Evolutionary conservation across 2,113 vertebrate species (phyloP).

Genomic region (Enhydra lutris): DNA sequence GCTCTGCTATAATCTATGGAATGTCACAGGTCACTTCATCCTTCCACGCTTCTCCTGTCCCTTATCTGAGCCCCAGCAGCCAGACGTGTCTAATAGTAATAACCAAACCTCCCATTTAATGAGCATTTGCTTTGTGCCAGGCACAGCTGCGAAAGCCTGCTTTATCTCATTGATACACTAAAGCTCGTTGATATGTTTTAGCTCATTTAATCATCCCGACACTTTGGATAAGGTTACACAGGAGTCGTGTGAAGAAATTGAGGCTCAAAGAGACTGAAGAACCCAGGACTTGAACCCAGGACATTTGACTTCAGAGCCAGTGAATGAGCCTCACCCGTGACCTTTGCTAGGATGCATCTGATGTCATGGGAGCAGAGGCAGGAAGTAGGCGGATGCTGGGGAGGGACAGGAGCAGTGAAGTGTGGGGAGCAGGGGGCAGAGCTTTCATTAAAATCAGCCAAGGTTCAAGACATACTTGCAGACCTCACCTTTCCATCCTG

Average conservation of each 20-base stretch:
- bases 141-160: background rate
- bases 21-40: background rate
- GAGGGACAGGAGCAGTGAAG: fast-evolving
- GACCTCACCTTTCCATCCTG: background rate
- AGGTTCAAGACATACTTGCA: background rate
- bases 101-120: background rate
- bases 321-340: background rate
- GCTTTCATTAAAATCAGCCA: background rate
- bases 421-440: background rate
- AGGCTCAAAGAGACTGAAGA: background rate
- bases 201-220: background rate
- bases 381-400: background rate
- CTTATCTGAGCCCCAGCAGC: background rate
- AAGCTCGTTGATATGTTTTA: background rate
- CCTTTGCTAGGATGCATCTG: background rate
- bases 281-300: background rate
- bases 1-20: background rate
- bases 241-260: background rate
- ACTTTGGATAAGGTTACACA: background rate
- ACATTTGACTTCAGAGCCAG: background rate
- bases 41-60: background rate
- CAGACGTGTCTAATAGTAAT: background rate
- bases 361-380: background rate
- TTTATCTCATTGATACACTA: background rate
- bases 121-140: background rate